Evolutionary conservation across 2,797 vertebrate species (phyloP).

Genomic region (Spinus olivaceus): DNA sequence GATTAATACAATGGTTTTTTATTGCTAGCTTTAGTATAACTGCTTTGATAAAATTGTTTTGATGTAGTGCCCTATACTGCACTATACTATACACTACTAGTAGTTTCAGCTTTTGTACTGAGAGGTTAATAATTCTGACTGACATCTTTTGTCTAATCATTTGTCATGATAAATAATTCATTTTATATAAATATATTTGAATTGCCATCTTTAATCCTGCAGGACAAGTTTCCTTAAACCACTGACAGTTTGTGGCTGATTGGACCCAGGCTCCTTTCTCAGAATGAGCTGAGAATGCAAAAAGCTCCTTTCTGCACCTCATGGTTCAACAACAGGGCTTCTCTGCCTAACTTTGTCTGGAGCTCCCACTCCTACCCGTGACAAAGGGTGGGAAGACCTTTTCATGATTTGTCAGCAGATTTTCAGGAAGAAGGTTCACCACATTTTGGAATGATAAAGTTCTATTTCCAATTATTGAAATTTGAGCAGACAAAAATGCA

Average conservation of each 20-base stretch:
- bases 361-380: neutral
- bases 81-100: neutral
- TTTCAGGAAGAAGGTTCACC: neutral
- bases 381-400: neutral
- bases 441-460: neutral
- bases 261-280: neutral
- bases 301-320: neutral
- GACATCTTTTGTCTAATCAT: neutral
- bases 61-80: neutral
- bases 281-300: neutral
- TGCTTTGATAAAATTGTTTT: neutral
- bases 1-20: neutral
- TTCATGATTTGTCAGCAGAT: neutral
- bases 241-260: too few species aligned
- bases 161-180: neutral
- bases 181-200: neutral
- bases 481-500: neutral
- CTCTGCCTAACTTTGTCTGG: neutral
- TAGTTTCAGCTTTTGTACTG: neutral
- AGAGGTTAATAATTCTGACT: neutral
- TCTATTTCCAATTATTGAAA: neutral
- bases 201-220: neutral
- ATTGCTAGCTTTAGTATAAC: neutral
- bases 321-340: neutral
- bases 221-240: neutral